Percentiles rank a stretch among this genome's conserved stretches.
Conservation (phyloP, 2,888 invertebrate species). For the Nemurella pictetii region DNA sequence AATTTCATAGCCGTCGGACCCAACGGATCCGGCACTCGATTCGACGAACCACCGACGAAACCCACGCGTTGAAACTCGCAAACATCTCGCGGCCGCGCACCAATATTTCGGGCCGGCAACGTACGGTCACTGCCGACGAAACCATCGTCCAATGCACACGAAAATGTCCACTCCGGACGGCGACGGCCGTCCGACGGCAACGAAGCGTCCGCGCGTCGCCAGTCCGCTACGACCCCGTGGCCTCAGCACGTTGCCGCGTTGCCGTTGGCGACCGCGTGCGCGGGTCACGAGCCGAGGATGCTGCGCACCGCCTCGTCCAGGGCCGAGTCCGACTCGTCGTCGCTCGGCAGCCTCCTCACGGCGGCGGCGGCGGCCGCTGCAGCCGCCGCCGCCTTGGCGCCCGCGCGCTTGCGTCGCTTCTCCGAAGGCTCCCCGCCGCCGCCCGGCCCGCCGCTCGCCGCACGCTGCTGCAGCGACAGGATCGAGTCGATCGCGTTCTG, state of each 20-base stretch:
- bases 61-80: too few species aligned
- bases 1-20: too few species aligned
- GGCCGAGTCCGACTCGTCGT: constrained; percentile 47
- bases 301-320: constrained; percentile 60
- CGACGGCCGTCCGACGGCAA: too few species aligned
- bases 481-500: constrained; percentile 81
- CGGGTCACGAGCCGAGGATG: constrained; percentile 56
- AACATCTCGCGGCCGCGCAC: too few species aligned
- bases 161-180: too few species aligned
- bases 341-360: constrained; percentile 29
- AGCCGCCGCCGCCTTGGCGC: constrained; percentile 7
- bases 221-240: neutral
- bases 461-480: constrained; percentile 66
- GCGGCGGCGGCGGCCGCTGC: constrained; percentile 25
- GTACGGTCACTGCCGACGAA: too few species aligned
- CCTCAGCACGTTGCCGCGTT: neutral
- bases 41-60: too few species aligned
- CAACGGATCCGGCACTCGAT: too few species aligned
- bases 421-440: neutral
- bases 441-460: constrained; percentile 42
- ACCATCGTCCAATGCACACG: too few species aligned
- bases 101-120: too few species aligned
- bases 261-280: neutral
- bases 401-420: constrained; percentile 29
- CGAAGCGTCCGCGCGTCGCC: too few species aligned